Base-by-base conservation (phyloP, 2,797 vertebrate species). In the Hirundo rustica region DNA sequence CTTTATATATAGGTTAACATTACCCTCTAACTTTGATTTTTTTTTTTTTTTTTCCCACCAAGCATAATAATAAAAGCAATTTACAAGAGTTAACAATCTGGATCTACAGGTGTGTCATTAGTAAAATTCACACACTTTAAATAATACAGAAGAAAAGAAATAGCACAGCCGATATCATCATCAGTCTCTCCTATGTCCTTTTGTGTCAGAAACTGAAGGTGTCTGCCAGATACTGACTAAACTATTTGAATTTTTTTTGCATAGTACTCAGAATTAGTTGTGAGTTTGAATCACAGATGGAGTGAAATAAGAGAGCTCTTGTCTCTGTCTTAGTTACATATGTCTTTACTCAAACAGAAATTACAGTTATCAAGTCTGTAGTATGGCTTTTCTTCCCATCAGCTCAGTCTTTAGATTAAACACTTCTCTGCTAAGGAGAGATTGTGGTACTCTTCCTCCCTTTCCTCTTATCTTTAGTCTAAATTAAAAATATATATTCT, bases 271-370 rank as follows among this genome's bases (percentile, higher is more conserved):
- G 58, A 86, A 88, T 86, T 44, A 75, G 25, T 48, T 73, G 29
- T 85, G 44, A 93, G 20, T 76, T 61, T 81, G 70, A 91, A 73
- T 93, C 88, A 91, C 91, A 96, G 80, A 96, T 92, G 92, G 92
- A 89, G 40, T 66, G 77, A 93, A 93, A 75, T 17, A 88, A 90
- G 38, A 88, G 47, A 81, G n/a, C 55, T 95, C 88, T 90, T 90
- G 58, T 94, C 44, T 93, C 77, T 94, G 83, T 96, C 86, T 86
- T 68, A 65, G 48, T 88, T 95, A 66, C 83, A 84, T 94, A 92
- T 90, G 88, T 86, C 62, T 95, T 91, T 93, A 55, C 38, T 96
- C 88, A 91, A 81, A 78, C 10, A 92, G 66, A 92, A 89, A 84
- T 85, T 93, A 78, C 27, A 36, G 34, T 93, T 86, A 88, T n/a